Percentiles rank a stretch among this genome's conserved stretches.
phyloP scores from a whole-genome alignment of 2,888 invertebrate genomes.

The Synanthedon andrenaeformis region DNA sequence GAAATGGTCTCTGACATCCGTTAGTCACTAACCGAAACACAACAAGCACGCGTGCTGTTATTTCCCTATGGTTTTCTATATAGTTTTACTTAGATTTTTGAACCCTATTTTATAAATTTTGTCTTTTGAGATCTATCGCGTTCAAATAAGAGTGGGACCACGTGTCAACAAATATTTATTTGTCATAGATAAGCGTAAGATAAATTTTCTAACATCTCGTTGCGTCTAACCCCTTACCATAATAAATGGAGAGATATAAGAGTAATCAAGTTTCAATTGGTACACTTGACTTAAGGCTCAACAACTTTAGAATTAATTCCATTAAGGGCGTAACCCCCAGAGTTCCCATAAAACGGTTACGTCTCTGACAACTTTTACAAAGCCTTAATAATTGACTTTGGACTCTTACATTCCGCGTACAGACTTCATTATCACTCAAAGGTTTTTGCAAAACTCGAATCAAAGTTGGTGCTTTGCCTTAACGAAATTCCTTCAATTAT shows the following conservation, averaged over 20 bases:
- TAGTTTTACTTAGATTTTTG: too few relatives aligned
- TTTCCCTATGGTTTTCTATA: too few relatives aligned
- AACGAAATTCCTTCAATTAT: constrained; percentile 16
- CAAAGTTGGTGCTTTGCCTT: constrained; percentile 7
- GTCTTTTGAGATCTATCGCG: too few relatives aligned
- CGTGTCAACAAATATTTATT: too few relatives aligned
- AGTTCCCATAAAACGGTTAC: constrained; percentile 8
- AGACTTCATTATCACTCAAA: constrained; percentile 18
- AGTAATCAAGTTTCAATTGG: neutral
- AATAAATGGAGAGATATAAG: neutral
- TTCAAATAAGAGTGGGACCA: too few relatives aligned
- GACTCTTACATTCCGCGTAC: constrained; percentile 9
- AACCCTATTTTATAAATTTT: too few relatives aligned
- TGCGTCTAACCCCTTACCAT: neutral
- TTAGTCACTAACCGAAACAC: too few relatives aligned
- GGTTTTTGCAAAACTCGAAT: constrained; percentile 10
- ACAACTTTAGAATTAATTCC: constrained; percentile 4
- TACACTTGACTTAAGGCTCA: neutral
- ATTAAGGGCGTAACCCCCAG: constrained; percentile 1
- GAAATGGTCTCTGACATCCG: too few relatives aligned
- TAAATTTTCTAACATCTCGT: too few relatives aligned
- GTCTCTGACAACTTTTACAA: constrained; percentile 12
- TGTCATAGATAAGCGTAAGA: too few relatives aligned
- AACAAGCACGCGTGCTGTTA: too few relatives aligned
- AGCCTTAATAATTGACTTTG: constrained; percentile 18